phyloP scores from a whole-genome alignment of 2,113 vertebrate species.

The Podilymbus podiceps region DNA sequence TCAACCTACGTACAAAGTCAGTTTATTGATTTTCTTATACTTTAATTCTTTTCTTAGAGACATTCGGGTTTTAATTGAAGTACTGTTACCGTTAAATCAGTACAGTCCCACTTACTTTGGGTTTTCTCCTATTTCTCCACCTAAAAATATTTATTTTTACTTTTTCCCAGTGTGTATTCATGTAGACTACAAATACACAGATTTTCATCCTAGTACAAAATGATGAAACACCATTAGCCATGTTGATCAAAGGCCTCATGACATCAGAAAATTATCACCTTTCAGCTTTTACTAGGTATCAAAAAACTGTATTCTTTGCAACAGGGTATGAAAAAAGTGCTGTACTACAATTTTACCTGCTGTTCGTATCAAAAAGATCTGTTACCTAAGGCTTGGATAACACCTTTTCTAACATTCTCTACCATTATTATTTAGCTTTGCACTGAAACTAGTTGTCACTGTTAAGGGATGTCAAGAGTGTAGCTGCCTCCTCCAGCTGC shows the following conservation, averaged over 20 bases:
- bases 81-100: too few species aligned
- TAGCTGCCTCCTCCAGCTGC: neutral
- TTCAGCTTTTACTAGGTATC: neutral
- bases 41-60: neutral
- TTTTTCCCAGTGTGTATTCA: neutral
- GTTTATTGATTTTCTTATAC: neutral
- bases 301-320: neutral
- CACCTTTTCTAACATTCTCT: neutral
- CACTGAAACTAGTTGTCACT: neutral
- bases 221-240: neutral
- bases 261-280: neutral
- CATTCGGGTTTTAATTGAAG: neutral
- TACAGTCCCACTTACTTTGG: neutral
- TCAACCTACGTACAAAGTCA: neutral
- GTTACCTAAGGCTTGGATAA: neutral
- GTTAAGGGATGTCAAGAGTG: too few species aligned
- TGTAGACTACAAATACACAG: neutral
- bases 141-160: neutral
- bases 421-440: neutral
- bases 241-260: neutral
- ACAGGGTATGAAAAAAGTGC: neutral
- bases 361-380: neutral
- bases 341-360: neutral
- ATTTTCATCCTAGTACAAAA: neutral
- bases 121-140: neutral